Conservation (phyloP, 2,113 vertebrate species). For the Thamnophis sirtalis region DNA sequence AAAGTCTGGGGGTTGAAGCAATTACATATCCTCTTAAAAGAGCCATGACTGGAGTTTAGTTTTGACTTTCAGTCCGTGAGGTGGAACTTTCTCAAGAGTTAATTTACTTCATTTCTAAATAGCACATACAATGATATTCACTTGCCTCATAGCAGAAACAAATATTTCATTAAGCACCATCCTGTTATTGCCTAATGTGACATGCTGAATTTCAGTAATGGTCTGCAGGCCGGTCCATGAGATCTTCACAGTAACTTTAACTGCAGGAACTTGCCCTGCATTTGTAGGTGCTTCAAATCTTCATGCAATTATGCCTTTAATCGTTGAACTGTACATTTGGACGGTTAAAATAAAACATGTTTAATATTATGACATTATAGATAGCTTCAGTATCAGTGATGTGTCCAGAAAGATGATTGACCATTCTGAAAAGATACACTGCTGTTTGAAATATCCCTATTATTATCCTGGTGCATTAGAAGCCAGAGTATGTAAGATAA, state of each 20-base stretch:
- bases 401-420: neutral
- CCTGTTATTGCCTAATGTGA: neutral
- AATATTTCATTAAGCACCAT: rapidly evolving
- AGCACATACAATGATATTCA: neutral
- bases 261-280: neutral
- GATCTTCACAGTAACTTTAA: neutral
- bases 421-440: neutral
- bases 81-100: neutral
- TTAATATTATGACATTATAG: neutral
- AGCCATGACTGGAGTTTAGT: neutral
- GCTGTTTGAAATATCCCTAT: neutral
- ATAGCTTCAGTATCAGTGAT: neutral
- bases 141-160: neutral
- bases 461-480: neutral
- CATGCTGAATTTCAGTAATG: neutral
- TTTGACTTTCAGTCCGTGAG: neutral
- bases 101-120: neutral
- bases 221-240: neutral
- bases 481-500: no score
- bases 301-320: neutral
- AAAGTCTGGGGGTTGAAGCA: neutral
- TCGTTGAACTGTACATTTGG: neutral
- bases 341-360: neutral
- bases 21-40: neutral
- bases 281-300: neutral